Base-by-base conservation (phyloP, 1,140 invertebrate genomes). In the Hormaphis cornu region DNA sequence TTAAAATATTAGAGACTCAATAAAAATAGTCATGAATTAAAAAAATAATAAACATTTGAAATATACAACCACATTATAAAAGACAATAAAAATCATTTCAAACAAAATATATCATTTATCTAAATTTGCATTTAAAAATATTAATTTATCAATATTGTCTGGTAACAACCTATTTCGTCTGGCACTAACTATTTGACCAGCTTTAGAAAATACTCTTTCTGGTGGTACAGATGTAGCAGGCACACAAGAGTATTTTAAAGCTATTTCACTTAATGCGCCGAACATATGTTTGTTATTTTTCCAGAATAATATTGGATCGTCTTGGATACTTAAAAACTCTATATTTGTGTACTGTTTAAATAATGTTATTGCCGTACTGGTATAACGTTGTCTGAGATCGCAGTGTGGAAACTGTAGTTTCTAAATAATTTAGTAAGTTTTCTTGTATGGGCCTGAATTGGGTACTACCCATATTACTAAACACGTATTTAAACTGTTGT, bases 141-240 rank as follows among this genome's bases (percentile, higher is more conserved):
- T 44, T 44, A 44, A 14, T 44, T 44, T 44, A 16, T 44, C 40
- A 3, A 44, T 14, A 18, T 44, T 44, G 4, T 44, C 40, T 16
- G 14, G 14, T 44, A 44, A 44, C 16, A 58, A 33, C 12, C 70
- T n/a, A 44, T 73, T 73, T 6, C 72, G 18, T 8, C 52, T n/a
- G 22, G 70, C 18, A 2, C 26, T 71, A 1, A 72, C 10, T 18
- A 70, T 70, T 18, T 37, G 8, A 8, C 72, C 77, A 44, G 76
- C 75, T 74, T 78, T 78, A 0, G 77, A 78, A 74, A 78, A 79
- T 10, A 76, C 73, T 46, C 77, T 72, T 73, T 79, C 77, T 59
- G 74, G 76, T 40, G 76, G 76, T 69, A 79, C 76, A n/a, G 75
- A 78, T 12, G 77, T 75, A 33, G 75, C 77, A 71, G 76, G 75